phyloP scores from a whole-genome alignment of 2,113 vertebrate genomes.

The Hippocampus comes region DNA sequence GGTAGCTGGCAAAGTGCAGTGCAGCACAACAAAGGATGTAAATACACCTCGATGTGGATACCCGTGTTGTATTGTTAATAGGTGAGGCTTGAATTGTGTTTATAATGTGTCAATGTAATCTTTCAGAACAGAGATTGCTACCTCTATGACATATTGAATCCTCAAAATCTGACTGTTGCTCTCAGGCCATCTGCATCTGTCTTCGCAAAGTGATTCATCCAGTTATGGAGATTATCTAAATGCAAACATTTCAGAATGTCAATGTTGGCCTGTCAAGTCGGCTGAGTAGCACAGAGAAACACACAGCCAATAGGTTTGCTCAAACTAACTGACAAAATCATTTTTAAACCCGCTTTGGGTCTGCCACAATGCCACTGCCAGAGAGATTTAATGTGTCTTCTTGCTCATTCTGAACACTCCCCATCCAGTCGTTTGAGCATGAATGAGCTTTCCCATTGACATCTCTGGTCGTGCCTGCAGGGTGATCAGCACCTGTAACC shows the following conservation, averaged over 20 bases:
- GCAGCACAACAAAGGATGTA: conserved; percentile 49
- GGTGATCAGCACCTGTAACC: conserved; percentile 63
- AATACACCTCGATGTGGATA: conserved; percentile 39
- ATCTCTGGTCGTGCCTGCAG: conserved; percentile 61
- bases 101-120: not conserved
- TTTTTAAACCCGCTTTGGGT: conserved; percentile 47
- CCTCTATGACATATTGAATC: not conserved
- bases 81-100: not conserved
- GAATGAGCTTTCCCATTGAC: conserved; percentile 65
- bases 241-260: not conserved
- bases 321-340: conserved; percentile 44
- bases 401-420: conserved; percentile 21
- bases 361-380: conserved; percentile 54
- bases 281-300: conserved; percentile 14
- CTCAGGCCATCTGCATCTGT: not conserved
- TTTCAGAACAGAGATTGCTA: not conserved
- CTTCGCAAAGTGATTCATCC: not conserved
- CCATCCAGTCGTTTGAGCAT: conserved; percentile 60
- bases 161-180: conserved; percentile 12
- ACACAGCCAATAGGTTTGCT: conserved; percentile 35
- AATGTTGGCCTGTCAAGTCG: not conserved
- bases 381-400: conserved; percentile 57
- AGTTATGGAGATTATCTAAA: not conserved
- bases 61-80: conserved; percentile 19
- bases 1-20: conserved; percentile 52